Evolutionary conservation across 2,888 invertebrate species (phyloP).

Genomic region (Temnothorax unifasciatus): DNA sequence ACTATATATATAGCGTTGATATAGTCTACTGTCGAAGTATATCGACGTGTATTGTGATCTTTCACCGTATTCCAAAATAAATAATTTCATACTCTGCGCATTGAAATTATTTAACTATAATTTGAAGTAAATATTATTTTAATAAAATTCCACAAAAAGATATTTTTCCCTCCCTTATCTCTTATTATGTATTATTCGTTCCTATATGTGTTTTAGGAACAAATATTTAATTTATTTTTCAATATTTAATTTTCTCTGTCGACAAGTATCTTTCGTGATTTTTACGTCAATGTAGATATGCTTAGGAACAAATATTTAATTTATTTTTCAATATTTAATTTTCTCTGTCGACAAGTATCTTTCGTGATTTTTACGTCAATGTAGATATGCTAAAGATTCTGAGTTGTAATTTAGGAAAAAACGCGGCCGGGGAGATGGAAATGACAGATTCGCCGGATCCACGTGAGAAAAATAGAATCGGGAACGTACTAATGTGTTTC

Average conservation of each 20-base stretch:
- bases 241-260: not conserved
- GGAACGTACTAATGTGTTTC: constrained; percentile 85
- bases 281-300: not conserved
- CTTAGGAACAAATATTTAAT: not conserved
- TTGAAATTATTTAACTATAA: not conserved
- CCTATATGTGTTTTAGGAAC: not conserved
- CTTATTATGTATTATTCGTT: not conserved
- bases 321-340: not conserved
- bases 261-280: not conserved
- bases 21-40: too few relatives aligned
- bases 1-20: not conserved
- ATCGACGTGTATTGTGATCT: not conserved
- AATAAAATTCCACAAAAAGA: not conserved
- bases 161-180: not conserved
- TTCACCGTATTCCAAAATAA: not conserved
- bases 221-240: not conserved
- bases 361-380: not conserved
- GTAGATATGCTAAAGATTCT: not conserved
- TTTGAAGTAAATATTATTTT: not conserved
- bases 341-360: too few relatives aligned
- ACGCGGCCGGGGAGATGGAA: constrained; percentile 68
- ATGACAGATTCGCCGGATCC: constrained; percentile 65
- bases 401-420: constrained; percentile 61
- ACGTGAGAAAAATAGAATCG: constrained; percentile 65
- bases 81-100: not conserved